Evolutionary conservation across 2,888 invertebrate genomes (phyloP).

Genomic region (Heliconius sara): DNA sequence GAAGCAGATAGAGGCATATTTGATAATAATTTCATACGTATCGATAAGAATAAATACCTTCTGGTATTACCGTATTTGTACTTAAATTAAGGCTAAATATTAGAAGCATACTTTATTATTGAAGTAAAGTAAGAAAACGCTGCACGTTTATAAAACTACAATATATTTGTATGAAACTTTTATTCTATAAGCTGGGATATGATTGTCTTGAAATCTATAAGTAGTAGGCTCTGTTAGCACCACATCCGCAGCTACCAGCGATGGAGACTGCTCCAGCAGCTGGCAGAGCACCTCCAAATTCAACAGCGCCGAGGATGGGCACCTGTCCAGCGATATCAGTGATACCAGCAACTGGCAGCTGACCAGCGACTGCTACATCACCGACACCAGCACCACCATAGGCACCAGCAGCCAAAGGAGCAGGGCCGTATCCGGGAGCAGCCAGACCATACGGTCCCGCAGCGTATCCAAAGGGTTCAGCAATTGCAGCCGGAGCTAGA

Average conservation of each 20-base stretch:
- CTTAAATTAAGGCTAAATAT: too few species aligned
- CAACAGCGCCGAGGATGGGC: conserved; percentile 51
- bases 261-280: not conserved
- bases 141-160: not conserved
- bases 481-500: not conserved
- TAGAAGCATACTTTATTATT: not conserved
- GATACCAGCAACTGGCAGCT: conserved; percentile 52
- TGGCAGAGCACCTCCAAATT: conserved; percentile 49
- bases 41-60: too few species aligned
- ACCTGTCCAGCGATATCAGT: not conserved
- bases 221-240: not conserved
- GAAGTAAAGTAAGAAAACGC: not conserved
- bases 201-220: not conserved
- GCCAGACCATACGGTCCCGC: not conserved
- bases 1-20: too few species aligned
- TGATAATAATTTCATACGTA: too few species aligned
- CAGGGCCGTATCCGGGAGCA: not conserved
- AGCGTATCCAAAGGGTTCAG: not conserved
- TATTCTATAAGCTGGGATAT: not conserved
- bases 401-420: conserved; percentile 28
- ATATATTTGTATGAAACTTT: not conserved
- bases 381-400: conserved; percentile 54
- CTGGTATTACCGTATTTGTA: too few species aligned
- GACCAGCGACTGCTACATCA: conserved; percentile 54
- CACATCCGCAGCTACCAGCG: not conserved